Conservation (phyloP, 1,140 invertebrate genomes). For the Achroia grisella region DNA sequence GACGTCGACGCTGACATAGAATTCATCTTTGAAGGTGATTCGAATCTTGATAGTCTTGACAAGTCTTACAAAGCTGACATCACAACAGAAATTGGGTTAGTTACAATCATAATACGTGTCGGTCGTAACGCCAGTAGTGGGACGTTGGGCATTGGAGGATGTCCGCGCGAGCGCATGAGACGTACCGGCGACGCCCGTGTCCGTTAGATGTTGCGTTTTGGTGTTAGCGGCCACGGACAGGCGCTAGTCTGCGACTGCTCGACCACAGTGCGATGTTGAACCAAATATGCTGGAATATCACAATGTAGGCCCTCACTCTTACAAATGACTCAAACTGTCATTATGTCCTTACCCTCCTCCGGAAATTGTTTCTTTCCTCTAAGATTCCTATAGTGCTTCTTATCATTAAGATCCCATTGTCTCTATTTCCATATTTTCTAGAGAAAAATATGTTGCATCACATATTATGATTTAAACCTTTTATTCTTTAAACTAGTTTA, state of each 20-base stretch:
- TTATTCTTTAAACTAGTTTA: no score
- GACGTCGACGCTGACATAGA: no score
- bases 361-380: background rate
- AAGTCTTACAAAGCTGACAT: no score
- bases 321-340: background rate
- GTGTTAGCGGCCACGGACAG: constrained; percentile 54
- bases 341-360: background rate
- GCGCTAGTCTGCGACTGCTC: constrained; percentile 43
- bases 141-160: constrained; percentile 24
- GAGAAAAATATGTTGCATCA: no score
- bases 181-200: constrained; percentile 44
- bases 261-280: constrained; percentile 19
- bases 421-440: no score
- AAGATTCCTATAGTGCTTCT: background rate
- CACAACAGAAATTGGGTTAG: no score
- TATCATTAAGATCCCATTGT: no score
- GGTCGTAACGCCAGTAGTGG: no score
- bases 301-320: background rate
- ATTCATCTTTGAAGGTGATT: no score
- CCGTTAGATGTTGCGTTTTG: constrained; percentile 64
- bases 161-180: constrained; percentile 44
- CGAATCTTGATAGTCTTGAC: no score
- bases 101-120: no score
- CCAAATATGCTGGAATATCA: constrained; percentile 25
- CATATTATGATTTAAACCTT: no score